These are phyloP conservation scores for Muscidifurax raptorellus DNA, from an alignment of 1,140 invertebrate species.

Conservation along the genomic window DNA sequence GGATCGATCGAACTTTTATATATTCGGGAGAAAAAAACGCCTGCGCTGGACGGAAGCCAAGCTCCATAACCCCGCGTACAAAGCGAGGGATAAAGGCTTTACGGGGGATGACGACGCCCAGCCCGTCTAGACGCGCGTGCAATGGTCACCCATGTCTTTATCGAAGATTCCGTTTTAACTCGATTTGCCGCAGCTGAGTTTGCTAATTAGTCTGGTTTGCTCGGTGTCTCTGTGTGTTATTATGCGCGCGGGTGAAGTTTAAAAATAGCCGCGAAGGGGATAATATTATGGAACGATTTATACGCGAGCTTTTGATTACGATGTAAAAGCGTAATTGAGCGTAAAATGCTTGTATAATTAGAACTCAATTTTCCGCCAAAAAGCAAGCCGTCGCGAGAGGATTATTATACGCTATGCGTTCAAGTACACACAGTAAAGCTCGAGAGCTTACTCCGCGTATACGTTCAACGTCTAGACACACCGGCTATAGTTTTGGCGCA, in stretches of 20 bases:
- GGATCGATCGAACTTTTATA: neutral
- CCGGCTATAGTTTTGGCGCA: neutral
- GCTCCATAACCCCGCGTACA: neutral
- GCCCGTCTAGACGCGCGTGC: neutral
- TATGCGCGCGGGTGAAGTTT: no score
- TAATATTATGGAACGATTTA: no score
- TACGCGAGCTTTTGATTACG: no score
- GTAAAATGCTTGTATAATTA: no score
- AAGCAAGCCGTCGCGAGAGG: no score
- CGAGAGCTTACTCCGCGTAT: neutral
- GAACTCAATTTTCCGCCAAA: no score
- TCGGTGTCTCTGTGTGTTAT: no score
- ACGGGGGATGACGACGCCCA: neutral
- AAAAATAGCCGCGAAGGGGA: no score
- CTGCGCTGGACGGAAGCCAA: neutral
- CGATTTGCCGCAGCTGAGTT: neutral
- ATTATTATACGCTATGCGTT: no score
- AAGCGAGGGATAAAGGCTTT: neutral
- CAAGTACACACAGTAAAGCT: no score
- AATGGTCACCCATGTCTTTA: neutral
- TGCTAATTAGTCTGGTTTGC: no score
- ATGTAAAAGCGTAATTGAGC: no score
- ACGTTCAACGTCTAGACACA: slow-evolving; percentile 11
- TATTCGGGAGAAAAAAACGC: neutral
- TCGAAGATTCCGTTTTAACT: neutral